Evolutionary conservation across 1,140 invertebrate species (phyloP).

Genomic region (Chrysopa pallens): DNA sequence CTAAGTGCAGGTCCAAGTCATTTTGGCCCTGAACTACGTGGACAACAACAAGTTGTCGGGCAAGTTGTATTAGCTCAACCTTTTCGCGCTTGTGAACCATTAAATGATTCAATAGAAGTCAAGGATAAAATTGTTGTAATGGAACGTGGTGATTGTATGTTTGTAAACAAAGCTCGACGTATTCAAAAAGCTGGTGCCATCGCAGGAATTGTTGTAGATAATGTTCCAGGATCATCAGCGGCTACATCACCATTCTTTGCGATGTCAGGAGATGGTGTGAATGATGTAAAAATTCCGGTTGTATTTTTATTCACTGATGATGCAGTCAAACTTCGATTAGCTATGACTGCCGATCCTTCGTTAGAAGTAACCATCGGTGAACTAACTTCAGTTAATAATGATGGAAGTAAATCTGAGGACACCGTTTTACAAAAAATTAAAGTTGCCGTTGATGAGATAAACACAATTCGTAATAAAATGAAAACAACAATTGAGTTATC

Average conservation of each 20-base stretch:
- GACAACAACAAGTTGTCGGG: slow-evolving; percentile 35
- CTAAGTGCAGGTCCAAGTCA: slow-evolving; percentile 75
- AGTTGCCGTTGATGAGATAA: slow-evolving; percentile 23
- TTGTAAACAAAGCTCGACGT: slow-evolving; percentile 80
- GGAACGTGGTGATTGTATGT: slow-evolving; percentile 83
- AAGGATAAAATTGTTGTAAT: slow-evolving; percentile 67
- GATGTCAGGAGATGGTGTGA: slow-evolving; percentile 85
- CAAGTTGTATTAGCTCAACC: slow-evolving; percentile 46
- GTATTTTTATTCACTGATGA: slow-evolving; percentile 82
- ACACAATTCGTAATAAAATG: slow-evolving; percentile 5
- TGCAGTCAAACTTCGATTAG: slow-evolving; percentile 41
- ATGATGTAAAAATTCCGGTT: slow-evolving; percentile 77
- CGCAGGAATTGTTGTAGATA: slow-evolving; percentile 80
- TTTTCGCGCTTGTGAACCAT: slow-evolving; percentile 43
- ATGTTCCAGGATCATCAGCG: slow-evolving; percentile 52
- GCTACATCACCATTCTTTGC: slow-evolving; percentile 70
- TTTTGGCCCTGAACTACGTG: slow-evolving; percentile 64
- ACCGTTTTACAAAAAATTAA: slow-evolving; percentile 22
- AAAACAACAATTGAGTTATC: no score
- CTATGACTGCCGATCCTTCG: slow-evolving; percentile 27
- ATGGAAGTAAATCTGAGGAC: slow-evolving; percentile 15
- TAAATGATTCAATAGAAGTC: slow-evolving; percentile 38
- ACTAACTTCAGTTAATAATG: slow-evolving; percentile 15
- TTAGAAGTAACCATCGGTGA: slow-evolving; percentile 32
- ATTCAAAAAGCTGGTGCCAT: slow-evolving; percentile 69